Evolutionary conservation across 2,888 invertebrate species (phyloP).

Genomic region (Lepidocyrtoides sp.): DNA sequence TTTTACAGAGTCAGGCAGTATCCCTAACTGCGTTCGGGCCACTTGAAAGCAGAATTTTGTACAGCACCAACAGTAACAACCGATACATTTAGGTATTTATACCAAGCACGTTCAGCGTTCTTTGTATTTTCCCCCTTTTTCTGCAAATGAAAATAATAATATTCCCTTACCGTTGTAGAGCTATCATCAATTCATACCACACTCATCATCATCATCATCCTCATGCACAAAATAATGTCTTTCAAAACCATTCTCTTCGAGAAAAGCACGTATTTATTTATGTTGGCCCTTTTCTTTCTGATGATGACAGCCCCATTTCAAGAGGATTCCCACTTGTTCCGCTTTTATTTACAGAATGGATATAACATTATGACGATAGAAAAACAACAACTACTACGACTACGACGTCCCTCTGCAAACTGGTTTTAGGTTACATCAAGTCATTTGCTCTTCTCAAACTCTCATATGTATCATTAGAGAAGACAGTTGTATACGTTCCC

Average conservation of each 20-base stretch:
- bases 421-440: constrained; percentile 58
- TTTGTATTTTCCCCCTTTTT: constrained; percentile 3
- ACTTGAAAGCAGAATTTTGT: background rate
- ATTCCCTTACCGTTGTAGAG: background rate
- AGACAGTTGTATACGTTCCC: constrained; percentile 38
- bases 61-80: background rate
- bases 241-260: constrained; percentile 16
- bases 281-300: constrained; percentile 38
- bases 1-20: background rate
- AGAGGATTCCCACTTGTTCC: constrained; percentile 61
- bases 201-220: too few species aligned
- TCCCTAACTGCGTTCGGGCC: constrained; percentile 3
- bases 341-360: constrained; percentile 58
- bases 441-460: constrained; percentile 38
- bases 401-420: background rate
- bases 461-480: constrained; percentile 51
- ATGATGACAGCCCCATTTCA: constrained; percentile 68
- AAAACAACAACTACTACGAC: background rate
- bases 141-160: background rate
- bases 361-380: constrained; percentile 22
- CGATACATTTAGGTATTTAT: background rate
- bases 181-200: constrained; percentile 15
- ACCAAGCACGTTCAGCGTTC: background rate
- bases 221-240: constrained; percentile 15
- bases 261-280: constrained; percentile 53